Percentiles rank a stretch among this genome's conserved stretches.
These are phyloP conservation scores for Telenomus remus DNA, from an alignment of 1,140 invertebrate genomes.

Conservation along the genomic window DNA sequence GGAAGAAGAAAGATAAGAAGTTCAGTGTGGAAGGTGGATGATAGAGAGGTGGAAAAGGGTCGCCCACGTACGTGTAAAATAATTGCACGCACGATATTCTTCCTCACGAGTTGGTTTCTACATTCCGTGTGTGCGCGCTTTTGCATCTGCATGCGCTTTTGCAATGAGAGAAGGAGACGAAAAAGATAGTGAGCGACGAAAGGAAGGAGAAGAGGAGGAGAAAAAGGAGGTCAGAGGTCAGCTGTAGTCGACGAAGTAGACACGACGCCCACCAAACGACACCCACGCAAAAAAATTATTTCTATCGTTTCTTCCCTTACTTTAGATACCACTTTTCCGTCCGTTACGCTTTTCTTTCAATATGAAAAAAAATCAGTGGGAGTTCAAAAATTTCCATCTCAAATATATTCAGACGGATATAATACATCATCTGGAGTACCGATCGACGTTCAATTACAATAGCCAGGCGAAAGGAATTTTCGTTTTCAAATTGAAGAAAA, in stretches of 20 bases:
- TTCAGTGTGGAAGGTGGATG: constrained; percentile 55
- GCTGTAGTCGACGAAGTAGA: constrained; percentile 69
- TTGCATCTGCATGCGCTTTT: constrained; percentile 64
- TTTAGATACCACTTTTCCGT: constrained; percentile 52
- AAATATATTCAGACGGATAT: not conserved
- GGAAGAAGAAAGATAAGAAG: constrained; percentile 56
- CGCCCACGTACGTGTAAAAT: constrained; percentile 74
- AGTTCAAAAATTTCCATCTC: constrained; percentile 1
- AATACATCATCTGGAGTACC: no score
- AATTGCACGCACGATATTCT: constrained; percentile 72
- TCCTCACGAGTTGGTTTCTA: constrained; percentile 58
- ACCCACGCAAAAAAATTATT: constrained; percentile 67
- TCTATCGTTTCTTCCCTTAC: constrained; percentile 49
- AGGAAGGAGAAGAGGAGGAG: constrained; percentile 59
- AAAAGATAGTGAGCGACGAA: constrained; percentile 39
- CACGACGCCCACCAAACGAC: constrained; percentile 72
- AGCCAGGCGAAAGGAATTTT: no score
- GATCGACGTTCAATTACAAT: no score
- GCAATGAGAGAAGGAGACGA: constrained; percentile 53
- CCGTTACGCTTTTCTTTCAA: constrained; percentile 41
- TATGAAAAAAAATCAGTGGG: constrained; percentile 23
- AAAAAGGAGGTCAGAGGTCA: constrained; percentile 68
- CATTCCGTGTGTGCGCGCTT: constrained; percentile 59
- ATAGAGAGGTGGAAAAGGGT: constrained; percentile 61
- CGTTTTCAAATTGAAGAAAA: no score